phyloP scores from a whole-genome alignment of 92 coral and sea anemone genomes.

The Epizoanthus illoricatus region DNA sequence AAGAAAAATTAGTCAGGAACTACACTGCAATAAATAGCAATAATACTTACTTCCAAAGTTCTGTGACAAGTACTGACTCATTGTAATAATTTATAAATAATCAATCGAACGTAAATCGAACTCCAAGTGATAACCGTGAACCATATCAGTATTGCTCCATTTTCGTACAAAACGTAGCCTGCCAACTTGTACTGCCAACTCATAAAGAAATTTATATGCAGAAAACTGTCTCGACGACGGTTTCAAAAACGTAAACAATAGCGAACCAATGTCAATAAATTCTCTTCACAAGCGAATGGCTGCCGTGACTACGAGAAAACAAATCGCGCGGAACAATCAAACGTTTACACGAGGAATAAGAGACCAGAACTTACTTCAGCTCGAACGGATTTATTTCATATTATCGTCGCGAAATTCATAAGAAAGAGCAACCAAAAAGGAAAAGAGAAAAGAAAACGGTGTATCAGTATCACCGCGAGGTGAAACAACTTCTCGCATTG shows the following conservation, averaged over 20 bases:
- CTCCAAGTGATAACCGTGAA: not conserved
- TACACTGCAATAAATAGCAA: not conserved
- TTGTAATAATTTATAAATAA: not conserved
- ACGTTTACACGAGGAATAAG: not conserved
- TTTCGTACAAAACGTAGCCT: not conserved
- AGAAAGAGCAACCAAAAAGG: too few relatives aligned
- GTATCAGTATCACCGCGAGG: too few relatives aligned
- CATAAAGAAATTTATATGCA: constrained; percentile 29
- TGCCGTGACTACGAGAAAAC: constrained; percentile 2
- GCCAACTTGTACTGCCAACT: constrained; percentile 28
- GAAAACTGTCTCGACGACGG: constrained; percentile 3
- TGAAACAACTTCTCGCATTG: too few relatives aligned
- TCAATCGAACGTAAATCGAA: not conserved
- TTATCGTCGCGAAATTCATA: too few relatives aligned
- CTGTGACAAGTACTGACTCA: constrained; percentile 52
- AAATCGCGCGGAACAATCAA: not conserved
- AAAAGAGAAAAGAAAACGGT: too few relatives aligned
- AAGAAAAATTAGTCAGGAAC: too few relatives aligned
- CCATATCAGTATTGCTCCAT: not conserved
- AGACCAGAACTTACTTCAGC: too few relatives aligned
- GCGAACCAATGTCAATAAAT: constrained; percentile 18
- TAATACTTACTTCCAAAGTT: constrained; percentile 84
- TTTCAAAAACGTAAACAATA: not conserved
- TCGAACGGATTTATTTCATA: too few relatives aligned
- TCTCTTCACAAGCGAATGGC: constrained; percentile 15